These are phyloP conservation scores for Boleophthalmus pectinirostris DNA, from an alignment of 2,113 vertebrate species.

Conservation along the genomic window DNA sequence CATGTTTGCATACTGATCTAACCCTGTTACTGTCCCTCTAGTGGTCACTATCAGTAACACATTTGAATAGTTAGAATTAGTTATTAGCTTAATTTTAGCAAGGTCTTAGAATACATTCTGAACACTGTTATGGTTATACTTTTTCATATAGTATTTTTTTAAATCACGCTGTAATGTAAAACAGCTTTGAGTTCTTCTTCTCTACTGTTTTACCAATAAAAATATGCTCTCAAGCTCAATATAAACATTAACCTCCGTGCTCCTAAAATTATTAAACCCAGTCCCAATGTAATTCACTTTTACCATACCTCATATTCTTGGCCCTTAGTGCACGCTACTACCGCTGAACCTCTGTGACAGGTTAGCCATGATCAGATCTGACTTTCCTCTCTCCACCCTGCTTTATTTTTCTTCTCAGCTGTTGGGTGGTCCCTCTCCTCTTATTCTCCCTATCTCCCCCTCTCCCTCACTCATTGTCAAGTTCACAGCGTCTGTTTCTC, in stretches of 20 bases:
- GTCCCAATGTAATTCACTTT: neutral
- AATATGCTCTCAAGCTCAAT: neutral
- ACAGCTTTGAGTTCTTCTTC: neutral
- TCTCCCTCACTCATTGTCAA: conserved; percentile 59
- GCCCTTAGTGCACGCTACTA: conserved; percentile 36
- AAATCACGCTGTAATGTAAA: neutral
- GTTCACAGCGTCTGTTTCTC: conserved; percentile 64
- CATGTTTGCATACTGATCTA: conserved; percentile 11
- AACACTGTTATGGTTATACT: too few relatives aligned
- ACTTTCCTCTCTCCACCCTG: conserved; percentile 54
- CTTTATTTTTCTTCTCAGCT: conserved; percentile 67
- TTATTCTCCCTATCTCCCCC: conserved; percentile 25
- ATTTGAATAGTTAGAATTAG: neutral
- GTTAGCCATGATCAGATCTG: conserved; percentile 52
- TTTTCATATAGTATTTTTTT: neutral
- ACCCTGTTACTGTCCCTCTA: conserved; percentile 52
- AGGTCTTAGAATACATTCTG: neutral
- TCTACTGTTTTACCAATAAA: neutral
- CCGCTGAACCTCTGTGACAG: conserved; percentile 37
- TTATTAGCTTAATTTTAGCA: neutral
- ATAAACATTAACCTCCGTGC: neutral
- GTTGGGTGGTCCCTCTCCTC: conserved; percentile 70
- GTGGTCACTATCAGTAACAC: conserved; percentile 50
- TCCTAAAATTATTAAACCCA: neutral
- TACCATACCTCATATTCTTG: neutral